Base-by-base conservation (phyloP, 1,140 invertebrate genomes). In the Drosophila bocki region DNA sequence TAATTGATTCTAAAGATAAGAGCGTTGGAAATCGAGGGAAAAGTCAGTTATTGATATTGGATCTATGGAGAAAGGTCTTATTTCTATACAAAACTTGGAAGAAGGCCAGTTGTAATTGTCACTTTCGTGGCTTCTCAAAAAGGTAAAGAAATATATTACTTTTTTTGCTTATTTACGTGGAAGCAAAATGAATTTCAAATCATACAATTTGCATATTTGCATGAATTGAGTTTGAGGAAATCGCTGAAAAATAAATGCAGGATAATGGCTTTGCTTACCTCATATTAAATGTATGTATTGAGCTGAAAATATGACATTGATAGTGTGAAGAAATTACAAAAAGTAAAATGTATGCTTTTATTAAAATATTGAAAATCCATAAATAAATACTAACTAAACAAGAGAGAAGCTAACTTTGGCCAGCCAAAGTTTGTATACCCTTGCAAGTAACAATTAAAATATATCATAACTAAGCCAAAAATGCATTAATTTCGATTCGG, bases 1-100 rank as follows among this genome's bases (percentile, higher is more conserved):
- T 85, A 87, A 82, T 82, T 87, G 82, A 75, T 87, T 29, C 22
- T 39, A 33, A 51, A 47, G 62, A 68, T 64, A 80, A 37, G 29
- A 45, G 26, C 5, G 17, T n/a, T 39, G 39, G 15, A 41, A 50
- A 48, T 53, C 12, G n/a, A n/a, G 15, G 37, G 22, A 9, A 44
- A n/a, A 26, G 26, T 29, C 6, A 29, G 26, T 29, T 6, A 29
- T 29, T 29, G 26, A 12, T 15, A 22, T 22, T 22, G 1, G 22
- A 22, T 22, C 22, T 22, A 5, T 15, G 37, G 9, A 11, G 3
- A 32, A 9, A 54, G 32, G 17, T 15, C 12, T 4, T 0, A 17
- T 13, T 15, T 53, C 13, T 15, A 19, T 9, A 29, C 13, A 15
- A n/a, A n/a, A 12, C 1, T 19, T 4, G 4, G 26, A 29, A 4